Percentiles rank a stretch among this genome's conserved stretches.
These are phyloP conservation scores for Drosophila vallismaia DNA, from an alignment of 2,888 invertebrate species.

Conservation along the genomic window DNA sequence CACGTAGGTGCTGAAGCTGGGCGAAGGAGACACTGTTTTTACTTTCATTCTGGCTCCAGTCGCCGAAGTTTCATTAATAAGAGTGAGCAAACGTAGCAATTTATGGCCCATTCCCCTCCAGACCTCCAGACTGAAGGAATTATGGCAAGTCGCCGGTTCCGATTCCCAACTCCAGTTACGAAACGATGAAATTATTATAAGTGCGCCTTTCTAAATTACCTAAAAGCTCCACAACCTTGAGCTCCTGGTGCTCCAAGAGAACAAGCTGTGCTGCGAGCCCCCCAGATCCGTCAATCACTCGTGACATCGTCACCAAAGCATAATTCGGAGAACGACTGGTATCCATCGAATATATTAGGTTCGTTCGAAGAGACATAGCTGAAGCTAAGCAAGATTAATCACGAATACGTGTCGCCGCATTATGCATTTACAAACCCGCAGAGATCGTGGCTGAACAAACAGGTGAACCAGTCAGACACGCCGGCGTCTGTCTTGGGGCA, in stretches of 20 bases:
- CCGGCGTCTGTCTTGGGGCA: constrained; percentile 10
- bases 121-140: background rate
- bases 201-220: constrained; percentile 64
- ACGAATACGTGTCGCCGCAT: background rate
- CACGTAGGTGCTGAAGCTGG: constrained; percentile 4
- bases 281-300: background rate
- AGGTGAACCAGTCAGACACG: constrained; percentile 1
- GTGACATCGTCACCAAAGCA: background rate
- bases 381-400: constrained; percentile 1
- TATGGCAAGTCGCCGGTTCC: background rate
- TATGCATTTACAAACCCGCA: background rate
- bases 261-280: background rate
- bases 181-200: constrained; percentile 49
- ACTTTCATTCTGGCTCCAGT: constrained; percentile 18
- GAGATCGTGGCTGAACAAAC: constrained; percentile 3
- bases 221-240: constrained; percentile 51
- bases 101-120: constrained; percentile 1
- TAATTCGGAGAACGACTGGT: background rate
- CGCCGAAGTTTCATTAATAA: constrained; percentile 11
- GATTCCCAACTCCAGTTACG: constrained; percentile 46
- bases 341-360: background rate
- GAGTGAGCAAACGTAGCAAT: background rate
- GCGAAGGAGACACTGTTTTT: background rate
- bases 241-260: constrained; percentile 11
- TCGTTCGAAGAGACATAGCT: background rate